Conservation (phyloP, 53 echinoderm and acorn worm genomes). For the Temnopleurus reevesii region DNA sequence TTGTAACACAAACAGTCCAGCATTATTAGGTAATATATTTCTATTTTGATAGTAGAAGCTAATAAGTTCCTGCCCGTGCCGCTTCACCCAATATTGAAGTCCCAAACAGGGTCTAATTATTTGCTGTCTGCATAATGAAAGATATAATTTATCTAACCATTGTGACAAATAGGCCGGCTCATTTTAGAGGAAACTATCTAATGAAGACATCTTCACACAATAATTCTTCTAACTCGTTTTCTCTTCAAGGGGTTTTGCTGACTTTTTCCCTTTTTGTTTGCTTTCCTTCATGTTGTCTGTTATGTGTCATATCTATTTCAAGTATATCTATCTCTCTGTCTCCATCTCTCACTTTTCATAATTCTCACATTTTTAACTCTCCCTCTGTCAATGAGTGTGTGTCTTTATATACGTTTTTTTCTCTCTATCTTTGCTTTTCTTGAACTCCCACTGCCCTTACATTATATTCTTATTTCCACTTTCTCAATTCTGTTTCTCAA, state of each 20-base stretch:
- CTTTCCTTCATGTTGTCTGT: too few relatives aligned
- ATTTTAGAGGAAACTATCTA: slow-evolving; percentile 16
- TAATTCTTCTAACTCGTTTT: too few relatives aligned
- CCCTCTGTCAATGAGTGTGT: too few relatives aligned
- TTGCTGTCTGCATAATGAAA: slow-evolving; percentile 14
- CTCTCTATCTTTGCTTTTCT: too few relatives aligned
- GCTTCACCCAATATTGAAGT: background rate
- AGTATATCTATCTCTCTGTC: too few relatives aligned
- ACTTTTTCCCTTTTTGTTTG: too few relatives aligned
- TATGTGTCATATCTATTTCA: too few relatives aligned
- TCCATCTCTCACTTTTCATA: background rate
- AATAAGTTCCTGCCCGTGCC: background rate
- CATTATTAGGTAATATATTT: background rate
- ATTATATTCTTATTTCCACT: too few relatives aligned
- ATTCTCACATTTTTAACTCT: background rate
- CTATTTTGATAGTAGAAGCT: background rate
- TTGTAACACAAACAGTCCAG: background rate
- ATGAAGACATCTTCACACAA: slow-evolving; percentile 28
- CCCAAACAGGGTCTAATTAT: slow-evolving; percentile 16
- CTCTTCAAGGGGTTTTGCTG: too few relatives aligned
- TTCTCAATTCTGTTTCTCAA: too few relatives aligned
- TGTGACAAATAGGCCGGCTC: background rate
- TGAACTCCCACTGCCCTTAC: too few relatives aligned
- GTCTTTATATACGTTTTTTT: too few relatives aligned
- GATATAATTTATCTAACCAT: slow-evolving; percentile 11